phyloP scores from a whole-genome alignment of 2,797 vertebrate genomes.

The Myotis planiceps region DNA sequence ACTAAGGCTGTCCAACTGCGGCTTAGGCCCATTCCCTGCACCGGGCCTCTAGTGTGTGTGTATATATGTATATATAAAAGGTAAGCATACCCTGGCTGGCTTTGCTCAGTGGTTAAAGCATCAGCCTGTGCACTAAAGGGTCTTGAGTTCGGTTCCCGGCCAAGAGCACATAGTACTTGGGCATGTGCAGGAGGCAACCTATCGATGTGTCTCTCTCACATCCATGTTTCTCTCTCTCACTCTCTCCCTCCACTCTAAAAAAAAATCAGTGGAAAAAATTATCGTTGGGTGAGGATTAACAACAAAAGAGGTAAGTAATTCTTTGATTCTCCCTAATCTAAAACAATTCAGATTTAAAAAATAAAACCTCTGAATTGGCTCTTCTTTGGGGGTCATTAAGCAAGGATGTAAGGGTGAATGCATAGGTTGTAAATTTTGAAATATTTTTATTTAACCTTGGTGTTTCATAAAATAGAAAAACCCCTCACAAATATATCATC shows the following conservation, averaged over 20 bases:
- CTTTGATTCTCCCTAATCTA: slow-evolving; percentile 31
- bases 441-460: slow-evolving; percentile 46
- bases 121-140: too few species aligned
- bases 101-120: too few species aligned
- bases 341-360: slow-evolving; percentile 22
- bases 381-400: not conserved
- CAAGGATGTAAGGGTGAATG: slow-evolving; percentile 14
- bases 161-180: too few species aligned
- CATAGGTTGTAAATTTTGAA: slow-evolving; percentile 34
- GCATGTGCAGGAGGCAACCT: too few species aligned
- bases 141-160: too few species aligned
- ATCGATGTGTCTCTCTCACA: too few species aligned
- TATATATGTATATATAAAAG: too few species aligned
- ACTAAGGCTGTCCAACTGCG: too few species aligned
- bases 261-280: not conserved
- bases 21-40: too few species aligned
- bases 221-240: too few species aligned
- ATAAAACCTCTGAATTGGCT: slow-evolving; percentile 5
- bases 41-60: too few species aligned
- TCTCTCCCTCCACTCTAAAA: not conserved
- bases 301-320: slow-evolving; percentile 35
- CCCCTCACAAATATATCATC: slow-evolving; percentile 59
- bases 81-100: too few species aligned
- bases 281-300: not conserved
- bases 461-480: slow-evolving; percentile 50